Base-by-base conservation (phyloP, 2,797 vertebrate species). In the Sternotherus odoratus region DNA sequence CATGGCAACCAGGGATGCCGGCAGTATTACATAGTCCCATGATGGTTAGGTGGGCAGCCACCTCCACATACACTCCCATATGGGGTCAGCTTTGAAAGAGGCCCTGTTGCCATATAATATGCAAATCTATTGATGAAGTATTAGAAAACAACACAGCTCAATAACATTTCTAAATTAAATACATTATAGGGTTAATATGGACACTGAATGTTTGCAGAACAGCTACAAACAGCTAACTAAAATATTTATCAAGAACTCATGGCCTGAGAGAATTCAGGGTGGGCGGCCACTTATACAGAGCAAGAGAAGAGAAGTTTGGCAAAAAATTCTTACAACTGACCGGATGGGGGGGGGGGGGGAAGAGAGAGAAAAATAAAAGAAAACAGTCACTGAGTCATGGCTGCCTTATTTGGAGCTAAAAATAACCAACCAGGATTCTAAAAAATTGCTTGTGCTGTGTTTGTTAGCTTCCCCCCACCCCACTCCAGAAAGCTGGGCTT, bases 261-360 rank as follows among this genome's bases (percentile, higher is more conserved):
- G 43, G 12, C 19, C 91, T 75, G 51, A 46, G n/a, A 74, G 60
- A 91, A 9, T 4, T 75, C 60, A 48, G 16, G 54, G 74, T 17
- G 8, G 6, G 16, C 83, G 83, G 49, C 92, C 93, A 92, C 87
- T 74, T 86, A 94, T 50, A 60, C 6, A 91, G 56, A 91, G 83
- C 50, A 43, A 95, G 83, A 90, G 80, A 13, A 26, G 75, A 80
- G 56, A 69, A 33, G 15, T 69, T 48, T 94, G 69, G 57, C 57
- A 87, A 79, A 53, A 15, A 33, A 1, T 8, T 33, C 15, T 33
- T 79, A 39, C 6, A 21, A 69, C 16, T 82, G 80, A 84, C 83
- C 69, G 49, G 51, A 91, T 2, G 43, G 5, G 43, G 43, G 43
- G 43, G 43, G 8, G 43, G 43, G 8, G 24, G 0, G 7, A 39